phyloP scores from a whole-genome alignment of 92 coral and sea anemone species.

The Micromussa lordhowensis region DNA sequence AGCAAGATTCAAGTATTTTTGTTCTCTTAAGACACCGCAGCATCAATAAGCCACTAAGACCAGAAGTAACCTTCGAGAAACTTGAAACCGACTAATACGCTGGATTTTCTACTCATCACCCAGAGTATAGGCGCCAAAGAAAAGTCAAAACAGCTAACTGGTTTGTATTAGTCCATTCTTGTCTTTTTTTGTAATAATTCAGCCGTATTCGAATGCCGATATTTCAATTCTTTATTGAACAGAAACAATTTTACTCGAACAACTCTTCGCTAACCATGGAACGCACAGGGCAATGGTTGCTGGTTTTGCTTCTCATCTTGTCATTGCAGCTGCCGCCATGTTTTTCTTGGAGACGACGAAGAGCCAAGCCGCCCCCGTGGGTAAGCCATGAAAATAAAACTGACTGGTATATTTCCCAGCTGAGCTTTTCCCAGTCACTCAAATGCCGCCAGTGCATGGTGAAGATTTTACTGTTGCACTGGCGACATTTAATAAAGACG shows the following conservation, averaged over 20 bases:
- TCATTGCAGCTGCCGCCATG: slow-evolving; percentile 12
- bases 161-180: background rate
- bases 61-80: background rate
- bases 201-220: background rate
- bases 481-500: background rate
- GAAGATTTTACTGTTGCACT: background rate
- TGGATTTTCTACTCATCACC: background rate
- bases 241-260: background rate
- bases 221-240: background rate
- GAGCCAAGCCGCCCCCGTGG: background rate
- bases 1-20: background rate
- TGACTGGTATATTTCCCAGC: background rate
- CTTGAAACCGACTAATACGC: background rate
- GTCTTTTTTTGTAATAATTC: background rate
- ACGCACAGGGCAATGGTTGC: slow-evolving; percentile 32
- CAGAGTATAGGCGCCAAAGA: background rate
- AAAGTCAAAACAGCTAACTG: background rate
- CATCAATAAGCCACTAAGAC: background rate
- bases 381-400: slow-evolving; percentile 1
- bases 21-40: background rate
- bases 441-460: background rate
- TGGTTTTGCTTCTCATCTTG: slow-evolving; percentile 12
- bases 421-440: background rate
- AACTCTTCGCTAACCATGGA: slow-evolving; percentile 14
- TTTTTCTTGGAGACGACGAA: slow-evolving; percentile 33